phyloP scores from a whole-genome alignment of 2,797 vertebrate genomes.

The Mus caroli region DNA sequence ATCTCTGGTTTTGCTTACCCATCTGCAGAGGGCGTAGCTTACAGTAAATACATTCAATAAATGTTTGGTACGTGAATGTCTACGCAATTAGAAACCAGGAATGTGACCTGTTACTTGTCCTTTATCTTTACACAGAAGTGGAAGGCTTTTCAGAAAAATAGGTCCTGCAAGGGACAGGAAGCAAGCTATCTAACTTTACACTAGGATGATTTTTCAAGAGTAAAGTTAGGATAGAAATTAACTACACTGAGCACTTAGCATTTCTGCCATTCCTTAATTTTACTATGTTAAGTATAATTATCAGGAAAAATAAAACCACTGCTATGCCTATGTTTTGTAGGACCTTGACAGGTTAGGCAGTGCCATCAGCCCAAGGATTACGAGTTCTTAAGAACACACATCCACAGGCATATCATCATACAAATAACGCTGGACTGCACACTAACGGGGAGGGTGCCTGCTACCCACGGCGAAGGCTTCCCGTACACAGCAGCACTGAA shows the following conservation, averaged over 20 bases:
- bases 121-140: constrained; percentile 35
- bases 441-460: background rate
- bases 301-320: background rate
- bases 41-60: background rate
- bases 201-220: constrained; percentile 55
- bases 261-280: constrained; percentile 19
- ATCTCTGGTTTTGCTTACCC: constrained; percentile 26
- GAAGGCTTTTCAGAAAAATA: constrained; percentile 38
- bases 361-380: background rate
- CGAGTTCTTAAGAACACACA: background rate
- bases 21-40: background rate
- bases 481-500: background rate
- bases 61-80: background rate
- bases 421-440: background rate
- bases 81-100: background rate
- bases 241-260: constrained; percentile 6
- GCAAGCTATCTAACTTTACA: constrained; percentile 25
- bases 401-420: background rate
- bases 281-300: constrained; percentile 45
- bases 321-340: background rate
- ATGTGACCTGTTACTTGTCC: background rate
- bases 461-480: background rate
- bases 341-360: background rate
- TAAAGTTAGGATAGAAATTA: background rate
- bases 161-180: background rate